Evolutionary conservation across 2,888 invertebrate genomes (phyloP), one percentile per base, ranked within the genome.

Genomic region (Cephus nigrinus): DNA sequence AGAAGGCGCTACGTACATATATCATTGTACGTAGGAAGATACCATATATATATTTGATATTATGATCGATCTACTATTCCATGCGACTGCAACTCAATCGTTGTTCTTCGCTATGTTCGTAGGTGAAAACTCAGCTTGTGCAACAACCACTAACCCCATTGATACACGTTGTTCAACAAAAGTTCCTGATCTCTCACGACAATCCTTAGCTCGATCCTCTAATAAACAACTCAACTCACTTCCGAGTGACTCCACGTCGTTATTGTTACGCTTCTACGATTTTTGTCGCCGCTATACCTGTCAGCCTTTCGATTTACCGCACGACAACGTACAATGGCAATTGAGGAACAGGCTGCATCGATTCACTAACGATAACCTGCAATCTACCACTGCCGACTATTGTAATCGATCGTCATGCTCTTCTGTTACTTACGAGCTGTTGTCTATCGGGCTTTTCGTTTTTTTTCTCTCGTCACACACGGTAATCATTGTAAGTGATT

Each of bases 251-350:
- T 32, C 4, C 71, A 3, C 15, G 15, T 32, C 23, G 23, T 9
- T 71, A 31, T 71, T 33, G 11, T 31, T 71, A 71, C 71, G 71
- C 33, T 33, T 33, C 32, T 71, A 23, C 71, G 71, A 32, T 71
- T 71, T 71, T 71, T 71, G 12, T 33, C 32, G 71, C 71, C 30
- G 71, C 11, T 71, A 71, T 71, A 12, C 71, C 15, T 15, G 71
- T 71, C 71, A 71, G 31, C 31, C 30, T 30, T 71, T 71, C 71
- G 71, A 71, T 71, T 71, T 71, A 71, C 15, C 71, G 30, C 33
- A 33, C 30, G 12, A 33, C 31, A 71, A 71, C 12, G 71, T 15
- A 32, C 71, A 71, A 71, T 71, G 33, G 33, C 71, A 71, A 32
- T 71, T 31, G 31, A 32, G 23, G 31, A 30, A 23, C 71, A 71